Base-by-base conservation (phyloP, 2,113 vertebrate species). In the Cynopterus brachyotis region DNA sequence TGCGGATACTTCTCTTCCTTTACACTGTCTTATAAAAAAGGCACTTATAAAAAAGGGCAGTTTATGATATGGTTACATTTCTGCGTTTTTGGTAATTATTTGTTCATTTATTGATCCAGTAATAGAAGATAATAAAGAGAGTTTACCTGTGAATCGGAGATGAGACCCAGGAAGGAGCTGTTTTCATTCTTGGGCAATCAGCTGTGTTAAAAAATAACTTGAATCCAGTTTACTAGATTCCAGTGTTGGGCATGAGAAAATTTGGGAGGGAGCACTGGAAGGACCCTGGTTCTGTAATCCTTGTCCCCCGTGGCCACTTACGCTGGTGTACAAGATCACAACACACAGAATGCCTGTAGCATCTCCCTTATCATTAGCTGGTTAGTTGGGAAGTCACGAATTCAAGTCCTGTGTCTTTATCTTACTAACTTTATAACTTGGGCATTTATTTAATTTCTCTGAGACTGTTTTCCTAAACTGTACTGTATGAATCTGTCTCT, bases 111-210 rank as follows among this genome's bases (percentile, higher is more conserved):
- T 70, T 94, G 26, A 70, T 45, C 50, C 35, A 88, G 30, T 87
- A 26, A 66, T n/a, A 83, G 47, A 75, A 42, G 45, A 64, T 69
- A 85, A n/a, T 32, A 28, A 75, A 82, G n/a, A 62, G n/a, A 62
- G 32, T 79, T 94, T 5, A 32, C 50, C 42, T 80, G 37, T 89
- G 60, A 69, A 60, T 88, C 32, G 35, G 55, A 59, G 17, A 10
- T 78, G 30, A 76, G 26, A 28, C 62, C 26, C 53, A 17, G 47
- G 55, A 78, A 70, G 59, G 20, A 88, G 62, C 50, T 64, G 9
- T 94, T 47, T 96, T 35, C 81, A 45, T 82, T 91, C 59, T 94
- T 82, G 92, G 76, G 35, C 59, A 59, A 76, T 91, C 60, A 88
- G 2, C 15, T 47, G 5, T 94, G 80, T 91, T 73, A 26, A 73